Base-by-base conservation (phyloP, 2,113 vertebrate species). In the Bubo blakistoni region DNA sequence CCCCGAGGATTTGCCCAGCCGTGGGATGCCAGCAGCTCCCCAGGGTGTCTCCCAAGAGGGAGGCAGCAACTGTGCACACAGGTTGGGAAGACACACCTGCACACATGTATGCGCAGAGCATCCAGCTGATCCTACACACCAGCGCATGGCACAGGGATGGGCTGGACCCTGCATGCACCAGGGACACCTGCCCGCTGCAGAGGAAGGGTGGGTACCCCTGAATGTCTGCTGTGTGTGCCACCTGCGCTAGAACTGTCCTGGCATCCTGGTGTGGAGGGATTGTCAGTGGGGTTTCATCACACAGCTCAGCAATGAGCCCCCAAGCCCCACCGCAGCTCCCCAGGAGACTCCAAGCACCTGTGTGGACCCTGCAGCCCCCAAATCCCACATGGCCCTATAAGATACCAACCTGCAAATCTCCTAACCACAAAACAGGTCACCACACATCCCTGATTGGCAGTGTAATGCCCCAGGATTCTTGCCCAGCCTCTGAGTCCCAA, bases 251-350 rank as follows among this genome's bases (percentile, higher is more conserved):
- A 30, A 5, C 29, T 38, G 16, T 52, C 22, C 42, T 57, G 73
- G 49, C 46, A 74, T 54, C 26, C n/a, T 1, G 0, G 6, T 0
- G 1, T n/a, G 81, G 36, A n/a, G 42, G 21, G 3, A 4, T 5
- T 38, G 22, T 4, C 46, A 47, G 46, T 15, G 47, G 6, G 5
- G 8, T 16, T 12, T 70, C 32, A 55, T 46, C 62, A 9, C 51
- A 24, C 18, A 69, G 62, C 55, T 61, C 74, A 63, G 21, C 67
- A 40, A 18, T 19, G 62, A 81, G 6, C 4, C 17, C 25, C 7
- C 52, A 71, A 20, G 1, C 36, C 34, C 42, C 30, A 13, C 10
- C 0, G 2, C 32, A 34, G 40, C 51, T 38, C 49, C 32, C 17
- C 26, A 13, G 57, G 16, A 19, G 9, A 3, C 59, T 46, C 70